These are phyloP conservation scores for Heterotis niloticus DNA, from an alignment of 2,113 vertebrate species.

Conservation along the genomic window DNA sequence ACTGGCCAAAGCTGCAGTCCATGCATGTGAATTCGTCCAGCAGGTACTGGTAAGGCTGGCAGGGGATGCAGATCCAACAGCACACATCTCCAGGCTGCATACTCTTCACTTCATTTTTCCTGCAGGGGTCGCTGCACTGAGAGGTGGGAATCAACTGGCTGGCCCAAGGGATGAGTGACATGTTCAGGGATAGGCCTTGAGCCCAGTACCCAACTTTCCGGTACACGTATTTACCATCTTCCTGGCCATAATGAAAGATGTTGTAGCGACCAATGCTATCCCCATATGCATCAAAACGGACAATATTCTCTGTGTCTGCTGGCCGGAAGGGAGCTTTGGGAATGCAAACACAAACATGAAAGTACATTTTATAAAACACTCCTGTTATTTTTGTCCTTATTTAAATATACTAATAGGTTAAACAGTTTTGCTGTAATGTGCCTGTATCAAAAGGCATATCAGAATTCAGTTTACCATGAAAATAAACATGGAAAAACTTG, in stretches of 20 bases:
- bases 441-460: too few species aligned
- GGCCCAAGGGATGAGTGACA: constrained; percentile 77
- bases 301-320: constrained; percentile 72
- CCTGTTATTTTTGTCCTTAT: neutral
- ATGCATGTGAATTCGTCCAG: constrained; percentile 89
- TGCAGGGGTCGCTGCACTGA: constrained; percentile 95
- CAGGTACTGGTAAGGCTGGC: constrained; percentile 89
- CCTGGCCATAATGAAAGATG: constrained; percentile 86
- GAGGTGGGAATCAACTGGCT: constrained; percentile 73
- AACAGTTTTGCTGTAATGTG: too few species aligned
- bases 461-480: constrained; percentile 14
- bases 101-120: constrained; percentile 91
- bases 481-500: neutral
- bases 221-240: constrained; percentile 76
- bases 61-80: constrained; percentile 97
- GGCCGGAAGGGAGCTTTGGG: constrained; percentile 85
- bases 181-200: constrained; percentile 83
- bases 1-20: constrained; percentile 86
- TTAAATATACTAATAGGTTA: neutral
- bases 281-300: constrained; percentile 82
- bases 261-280: constrained; percentile 96
- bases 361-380: constrained; percentile 7
- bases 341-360: constrained; percentile 31
- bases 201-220: constrained; percentile 95
- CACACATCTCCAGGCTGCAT: constrained; percentile 97